Percentiles rank a stretch among this genome's conserved stretches.
Conservation (phyloP, 2,888 invertebrate species). For the Rhagium mordax region DNA sequence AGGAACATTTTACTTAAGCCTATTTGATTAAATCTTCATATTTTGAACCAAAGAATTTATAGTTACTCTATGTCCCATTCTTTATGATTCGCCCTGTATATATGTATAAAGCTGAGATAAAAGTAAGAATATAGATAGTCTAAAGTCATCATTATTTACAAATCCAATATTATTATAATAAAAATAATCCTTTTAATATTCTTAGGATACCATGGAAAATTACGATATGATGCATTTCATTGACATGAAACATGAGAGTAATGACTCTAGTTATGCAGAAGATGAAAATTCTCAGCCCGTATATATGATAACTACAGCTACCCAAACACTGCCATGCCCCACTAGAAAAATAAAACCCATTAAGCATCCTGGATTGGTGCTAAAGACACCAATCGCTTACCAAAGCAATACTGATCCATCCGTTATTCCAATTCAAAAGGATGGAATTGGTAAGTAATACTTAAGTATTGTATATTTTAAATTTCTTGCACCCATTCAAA, state of each 20-base stretch:
- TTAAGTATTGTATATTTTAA: neutral
- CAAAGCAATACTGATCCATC: constrained; percentile 86
- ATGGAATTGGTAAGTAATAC: constrained; percentile 85
- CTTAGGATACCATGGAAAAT: constrained; percentile 67
- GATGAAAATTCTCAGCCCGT: constrained; percentile 69
- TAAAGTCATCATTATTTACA: too few species aligned
- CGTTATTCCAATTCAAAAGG: constrained; percentile 89
- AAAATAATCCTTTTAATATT: constrained; percentile 10
- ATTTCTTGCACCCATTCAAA: too few species aligned
- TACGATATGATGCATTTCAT: constrained; percentile 68
- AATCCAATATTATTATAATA: too few species aligned
- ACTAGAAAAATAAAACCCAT: constrained; percentile 81
- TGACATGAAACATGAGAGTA: constrained; percentile 68
- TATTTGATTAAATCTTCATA: too few species aligned
- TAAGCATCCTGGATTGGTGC: constrained; percentile 81
- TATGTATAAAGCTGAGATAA: too few species aligned
- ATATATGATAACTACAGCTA: constrained; percentile 72
- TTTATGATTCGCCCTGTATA: too few species aligned
- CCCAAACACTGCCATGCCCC: constrained; percentile 73
- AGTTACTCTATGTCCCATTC: too few species aligned
- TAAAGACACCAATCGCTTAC: constrained; percentile 85
- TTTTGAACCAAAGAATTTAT: too few species aligned
- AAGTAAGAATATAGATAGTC: too few species aligned
- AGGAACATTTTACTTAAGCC: too few species aligned
- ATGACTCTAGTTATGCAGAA: constrained; percentile 70